Evolutionary conservation across 2,888 invertebrate genomes (phyloP), one percentile per base, ranked within the genome.

Genomic region (Panorpa germanica): DNA sequence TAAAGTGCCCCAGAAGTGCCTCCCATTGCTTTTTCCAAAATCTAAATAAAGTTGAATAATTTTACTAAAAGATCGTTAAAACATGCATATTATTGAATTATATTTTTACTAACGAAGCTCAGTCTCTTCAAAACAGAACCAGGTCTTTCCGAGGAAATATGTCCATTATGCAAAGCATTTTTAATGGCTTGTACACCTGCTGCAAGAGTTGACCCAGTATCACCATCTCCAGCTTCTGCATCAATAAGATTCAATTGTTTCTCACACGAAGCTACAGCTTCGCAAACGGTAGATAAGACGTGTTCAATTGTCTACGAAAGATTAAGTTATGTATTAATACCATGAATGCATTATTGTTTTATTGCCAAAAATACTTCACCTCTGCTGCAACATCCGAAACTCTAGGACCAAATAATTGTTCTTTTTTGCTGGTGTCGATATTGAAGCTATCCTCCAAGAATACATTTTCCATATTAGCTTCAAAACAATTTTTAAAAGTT

Each of bases 1-100:
- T 82, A 83, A 25, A 85, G 58, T 2, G 74, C 82, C 1, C 83
- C 83, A 1, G 77, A 71, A 0, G 77, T 71, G 2, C 85, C 82
- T 1, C 80, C 81, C 67, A 82, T 75, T 26, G 59, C 56, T 11
- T 61, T 62, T 45, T 80, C 78, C 0, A 73, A 68, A 5, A 73
- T 55, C 37, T 62, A 61, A 1, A 70, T 65, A 16, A 68, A 41
- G 28, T 59, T 53, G 45, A 55, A 53, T 13, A 68, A 40, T 6
- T 63, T 48, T 9, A 48, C 49, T 0, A 58, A 54, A 0, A 61
- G 59, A 38, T 56, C 56, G 16, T 7, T 32, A 29, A 28, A 20
- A n/a, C n/a, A n/a, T n/a, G n/a, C n/a, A n/a, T n/a, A n/a, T n/a
- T n/a, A n/a, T n/a, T n/a, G n/a, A n/a, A n/a, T 22, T 12, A 34